Percentiles rank a stretch among this genome's conserved stretches.
Evolutionary conservation across 2,113 vertebrate species (phyloP).

Genomic region (Campylorhamphus procurvoides): DNA sequence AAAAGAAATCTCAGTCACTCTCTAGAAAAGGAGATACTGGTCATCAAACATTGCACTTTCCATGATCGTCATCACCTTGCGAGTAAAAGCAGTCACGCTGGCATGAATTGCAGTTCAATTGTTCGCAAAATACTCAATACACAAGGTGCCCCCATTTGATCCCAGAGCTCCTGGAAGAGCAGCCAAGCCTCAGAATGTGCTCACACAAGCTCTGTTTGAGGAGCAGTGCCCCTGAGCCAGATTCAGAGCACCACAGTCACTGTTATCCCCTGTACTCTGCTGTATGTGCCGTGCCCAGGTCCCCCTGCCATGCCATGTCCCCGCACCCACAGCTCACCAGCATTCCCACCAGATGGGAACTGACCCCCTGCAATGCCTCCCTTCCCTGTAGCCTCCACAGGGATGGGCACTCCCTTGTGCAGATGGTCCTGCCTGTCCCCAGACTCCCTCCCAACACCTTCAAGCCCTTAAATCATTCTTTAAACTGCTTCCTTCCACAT

Average conservation of each 20-base stretch:
- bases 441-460: background rate
- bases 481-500: background rate
- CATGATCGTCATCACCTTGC: background rate
- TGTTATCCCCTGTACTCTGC: rapidly evolving
- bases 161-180: background rate
- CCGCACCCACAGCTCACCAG: background rate
- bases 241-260: background rate
- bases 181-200: background rate
- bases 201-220: background rate
- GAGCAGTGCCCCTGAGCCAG: background rate
- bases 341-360: background rate
- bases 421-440: background rate
- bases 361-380: background rate
- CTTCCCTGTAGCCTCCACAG: background rate
- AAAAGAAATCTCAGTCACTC: background rate
- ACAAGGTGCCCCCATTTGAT: background rate
- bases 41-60: background rate
- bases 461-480: background rate
- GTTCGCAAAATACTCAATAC: background rate
- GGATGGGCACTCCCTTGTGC: rapidly evolving
- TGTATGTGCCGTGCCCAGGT: background rate
- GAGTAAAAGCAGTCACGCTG: background rate
- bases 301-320: rapidly evolving
- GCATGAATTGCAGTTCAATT: background rate
- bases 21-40: background rate